Evolutionary conservation across 2,113 vertebrate species (phyloP).

Genomic region (Stigmatopora nigra): DNA sequence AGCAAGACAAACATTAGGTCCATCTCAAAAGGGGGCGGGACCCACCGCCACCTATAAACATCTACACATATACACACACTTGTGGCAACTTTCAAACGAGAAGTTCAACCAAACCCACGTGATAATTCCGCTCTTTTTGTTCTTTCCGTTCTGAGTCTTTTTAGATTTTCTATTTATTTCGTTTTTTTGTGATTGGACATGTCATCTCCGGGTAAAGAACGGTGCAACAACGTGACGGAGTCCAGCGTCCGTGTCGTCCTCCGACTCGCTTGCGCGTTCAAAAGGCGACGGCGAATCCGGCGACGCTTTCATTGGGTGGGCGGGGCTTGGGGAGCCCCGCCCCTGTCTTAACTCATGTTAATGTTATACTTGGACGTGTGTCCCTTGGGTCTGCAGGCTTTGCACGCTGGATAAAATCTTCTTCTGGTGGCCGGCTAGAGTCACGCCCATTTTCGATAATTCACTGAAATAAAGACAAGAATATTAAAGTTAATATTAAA

Average conservation of each 20-base stretch:
- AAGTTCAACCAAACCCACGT: no score
- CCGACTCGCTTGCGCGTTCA: conserved; percentile 40
- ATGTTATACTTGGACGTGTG: conserved; percentile 75
- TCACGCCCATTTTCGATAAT: conserved; percentile 71
- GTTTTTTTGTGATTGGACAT: not conserved
- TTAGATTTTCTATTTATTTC: conserved; percentile 28
- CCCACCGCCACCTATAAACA: conserved; percentile 59
- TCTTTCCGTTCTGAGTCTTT: conserved; percentile 17
- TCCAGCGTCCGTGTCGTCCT: conserved; percentile 52
- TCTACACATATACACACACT: conserved; percentile 58
- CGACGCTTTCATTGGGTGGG: conserved; percentile 41
- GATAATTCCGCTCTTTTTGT: conserved; percentile 44
- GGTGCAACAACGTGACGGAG: conserved; percentile 52
- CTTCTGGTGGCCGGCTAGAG: conserved; percentile 73
- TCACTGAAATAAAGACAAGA: conserved; percentile 57
- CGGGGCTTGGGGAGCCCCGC: conserved; percentile 47
- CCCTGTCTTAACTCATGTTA: conserved; percentile 44
- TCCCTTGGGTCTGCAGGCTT: conserved; percentile 71
- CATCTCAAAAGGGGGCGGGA: conserved; percentile 54
- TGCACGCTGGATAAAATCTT: conserved; percentile 73
- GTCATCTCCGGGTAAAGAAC: conserved; percentile 33
- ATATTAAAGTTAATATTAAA: not conserved
- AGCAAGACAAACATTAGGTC: conserved; percentile 64
- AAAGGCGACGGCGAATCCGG: conserved; percentile 46
- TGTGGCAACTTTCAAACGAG: conserved; percentile 46